Base-by-base conservation (phyloP, 2,113 vertebrate genomes). In the Ondatra zibethicus region DNA sequence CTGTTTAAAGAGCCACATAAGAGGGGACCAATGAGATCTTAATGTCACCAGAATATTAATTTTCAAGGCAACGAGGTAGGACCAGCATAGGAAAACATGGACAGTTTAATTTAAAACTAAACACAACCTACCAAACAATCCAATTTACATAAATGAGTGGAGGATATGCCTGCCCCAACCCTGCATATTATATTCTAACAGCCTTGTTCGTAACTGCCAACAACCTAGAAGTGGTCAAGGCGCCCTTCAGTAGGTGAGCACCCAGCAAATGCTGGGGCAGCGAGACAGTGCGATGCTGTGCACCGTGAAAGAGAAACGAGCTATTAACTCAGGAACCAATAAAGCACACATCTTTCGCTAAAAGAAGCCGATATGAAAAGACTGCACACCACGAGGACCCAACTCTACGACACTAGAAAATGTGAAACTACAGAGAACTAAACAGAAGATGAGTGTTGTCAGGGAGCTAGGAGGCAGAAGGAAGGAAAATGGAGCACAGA, bases 61-160 rank as follows among this genome's bases (percentile, higher is more conserved):
- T 50, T 70, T 25, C 12, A 75, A 91, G 76, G 61, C 29, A 58
- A 75, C n/a, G 76, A 55, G 45, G 5, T 92, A 75, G 1, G 63
- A 47, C 45, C n/a, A 78, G 19, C 3, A 4, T 39, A 29, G 52
- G 70, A 90, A 85, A 89, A 13, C 65, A 29, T 29, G 39, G 58
- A n/a, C n/a, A 50, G 63, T 84, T 88, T 91, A 45, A 84, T 88
- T 82, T 13, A 94, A 92, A 88, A 96, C 29, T 80, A 61, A 86
- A 68, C 47, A 92, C 72, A 50, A 6, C 29, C 55, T 77, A 63
- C 31, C 52, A 31, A 29, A 52, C 36, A 47, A 75, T 29, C 33
- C 29, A 81, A 84, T 88, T 78, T 77, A 78, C 45, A 45, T 39
- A 88, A 45, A 52, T 23, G n/a, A 82, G 25, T n/a, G 88, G 55